These are phyloP conservation scores for Drosophila quinaria DNA, from an alignment of 2,888 invertebrate species.

Conservation along the genomic window DNA sequence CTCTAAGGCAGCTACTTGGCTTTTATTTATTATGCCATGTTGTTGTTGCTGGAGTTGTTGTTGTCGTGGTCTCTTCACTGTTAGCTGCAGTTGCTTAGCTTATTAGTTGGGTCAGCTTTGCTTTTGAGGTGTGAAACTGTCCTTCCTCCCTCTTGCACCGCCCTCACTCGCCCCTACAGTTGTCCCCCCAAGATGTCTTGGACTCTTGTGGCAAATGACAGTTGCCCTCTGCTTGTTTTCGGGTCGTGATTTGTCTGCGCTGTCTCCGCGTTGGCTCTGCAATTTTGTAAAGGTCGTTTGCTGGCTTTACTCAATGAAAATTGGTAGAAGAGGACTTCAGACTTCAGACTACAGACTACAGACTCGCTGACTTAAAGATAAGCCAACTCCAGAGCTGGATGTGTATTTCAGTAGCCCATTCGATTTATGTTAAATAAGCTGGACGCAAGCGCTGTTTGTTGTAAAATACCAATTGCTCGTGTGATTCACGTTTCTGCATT, in stretches of 20 bases:
- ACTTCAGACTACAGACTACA: too few relatives aligned
- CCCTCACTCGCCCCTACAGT: background rate
- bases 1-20: constrained; percentile 77
- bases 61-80: constrained; percentile 45
- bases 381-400: constrained; percentile 28
- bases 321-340: constrained; percentile 31
- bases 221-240: constrained; percentile 55
- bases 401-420: constrained; percentile 82
- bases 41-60: constrained; percentile 48
- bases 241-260: constrained; percentile 78
- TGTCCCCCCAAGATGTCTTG: constrained; percentile 25
- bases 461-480: constrained; percentile 78
- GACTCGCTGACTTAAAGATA: constrained; percentile 37
- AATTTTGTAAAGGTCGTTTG: constrained; percentile 76
- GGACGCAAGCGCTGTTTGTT: constrained; percentile 73
- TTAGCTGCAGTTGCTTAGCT: constrained; percentile 58
- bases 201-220: constrained; percentile 48
- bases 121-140: constrained; percentile 71
- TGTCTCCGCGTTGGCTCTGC: constrained; percentile 31
- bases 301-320: constrained; percentile 75
- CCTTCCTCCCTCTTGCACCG: background rate
- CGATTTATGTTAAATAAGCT: constrained; percentile 84
- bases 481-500: constrained; percentile 62
- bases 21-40: constrained; percentile 79
- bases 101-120: constrained; percentile 75